Conservation (phyloP, 2,113 vertebrate genomes). For the Irena cyanogastra region DNA sequence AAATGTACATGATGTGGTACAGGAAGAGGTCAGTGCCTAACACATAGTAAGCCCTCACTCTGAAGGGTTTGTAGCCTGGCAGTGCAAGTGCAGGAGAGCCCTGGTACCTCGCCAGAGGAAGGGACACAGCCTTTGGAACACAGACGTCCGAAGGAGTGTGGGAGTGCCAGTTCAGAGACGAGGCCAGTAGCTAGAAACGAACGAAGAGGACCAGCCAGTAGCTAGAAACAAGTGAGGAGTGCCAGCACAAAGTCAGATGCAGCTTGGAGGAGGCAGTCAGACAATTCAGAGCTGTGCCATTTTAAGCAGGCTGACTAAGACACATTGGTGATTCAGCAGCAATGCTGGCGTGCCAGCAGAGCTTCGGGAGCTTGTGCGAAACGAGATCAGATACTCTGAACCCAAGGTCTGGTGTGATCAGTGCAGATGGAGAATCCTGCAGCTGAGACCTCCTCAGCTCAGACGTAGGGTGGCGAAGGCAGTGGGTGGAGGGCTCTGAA, state of each 20-base stretch:
- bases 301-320: conserved; percentile 53
- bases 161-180: background rate
- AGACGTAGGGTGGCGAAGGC: background rate
- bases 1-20: background rate
- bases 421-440: background rate
- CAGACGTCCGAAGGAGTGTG: rapidly evolving
- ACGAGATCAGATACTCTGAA: background rate
- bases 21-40: conserved; percentile 10
- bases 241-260: background rate
- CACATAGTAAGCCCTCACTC: background rate
- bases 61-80: background rate
- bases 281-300: conserved; percentile 5
- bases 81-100: background rate
- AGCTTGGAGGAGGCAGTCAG: background rate
- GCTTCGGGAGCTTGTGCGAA: background rate
- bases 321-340: background rate
- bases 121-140: background rate
- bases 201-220: background rate
- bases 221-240: background rate
- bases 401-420: background rate
- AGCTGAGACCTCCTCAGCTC: background rate
- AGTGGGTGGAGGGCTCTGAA: background rate
- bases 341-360: background rate
- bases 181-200: background rate
- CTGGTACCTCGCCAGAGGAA: background rate